A percentile compares a stretch with the other conserved stretches of the same genome.
Conservation (phyloP, 2,888 invertebrate species). For the Macaria liturata region DNA sequence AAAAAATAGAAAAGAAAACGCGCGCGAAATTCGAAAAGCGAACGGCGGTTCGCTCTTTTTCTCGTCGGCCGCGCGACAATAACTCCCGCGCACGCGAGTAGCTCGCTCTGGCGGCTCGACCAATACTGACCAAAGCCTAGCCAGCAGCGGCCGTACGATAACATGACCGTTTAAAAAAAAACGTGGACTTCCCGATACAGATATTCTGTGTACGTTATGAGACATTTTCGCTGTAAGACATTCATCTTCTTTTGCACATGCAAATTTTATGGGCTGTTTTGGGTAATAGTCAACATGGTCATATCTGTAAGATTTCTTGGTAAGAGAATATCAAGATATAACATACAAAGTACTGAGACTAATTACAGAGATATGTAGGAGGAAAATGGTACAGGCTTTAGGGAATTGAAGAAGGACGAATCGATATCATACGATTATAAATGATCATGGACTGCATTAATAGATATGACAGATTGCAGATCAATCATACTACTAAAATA, state of each 20-base stretch:
- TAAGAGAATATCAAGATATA: too few relatives aligned
- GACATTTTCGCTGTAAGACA: slow-evolving; percentile 15
- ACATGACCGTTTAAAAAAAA: slow-evolving; percentile 3
- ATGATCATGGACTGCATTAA: too few relatives aligned
- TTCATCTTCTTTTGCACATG: background rate
- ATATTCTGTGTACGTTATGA: slow-evolving; percentile 5
- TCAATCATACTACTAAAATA: too few relatives aligned
- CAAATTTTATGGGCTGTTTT: too few relatives aligned
- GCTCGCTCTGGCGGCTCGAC: slow-evolving; percentile 27
- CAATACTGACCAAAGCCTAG: slow-evolving; percentile 24
- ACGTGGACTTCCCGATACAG: slow-evolving; percentile 19
- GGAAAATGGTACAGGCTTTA: too few relatives aligned
- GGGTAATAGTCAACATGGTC: too few relatives aligned
- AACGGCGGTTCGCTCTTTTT: slow-evolving; percentile 5
- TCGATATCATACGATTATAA: too few relatives aligned
- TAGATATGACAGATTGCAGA: too few relatives aligned
- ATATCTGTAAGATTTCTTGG: too few relatives aligned
- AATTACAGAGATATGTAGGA: too few relatives aligned
- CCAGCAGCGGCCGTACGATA: slow-evolving; percentile 1
- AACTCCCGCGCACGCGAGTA: slow-evolving; percentile 20
- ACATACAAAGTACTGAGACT: too few relatives aligned
- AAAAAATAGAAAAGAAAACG: slow-evolving; percentile 5
- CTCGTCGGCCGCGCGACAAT: slow-evolving; percentile 15
- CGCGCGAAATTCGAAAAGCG: slow-evolving; percentile 20
- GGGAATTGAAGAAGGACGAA: too few relatives aligned